Evolutionary conservation across 2,888 invertebrate species (phyloP).

Genomic region (Drosophila subsilvestris): DNA sequence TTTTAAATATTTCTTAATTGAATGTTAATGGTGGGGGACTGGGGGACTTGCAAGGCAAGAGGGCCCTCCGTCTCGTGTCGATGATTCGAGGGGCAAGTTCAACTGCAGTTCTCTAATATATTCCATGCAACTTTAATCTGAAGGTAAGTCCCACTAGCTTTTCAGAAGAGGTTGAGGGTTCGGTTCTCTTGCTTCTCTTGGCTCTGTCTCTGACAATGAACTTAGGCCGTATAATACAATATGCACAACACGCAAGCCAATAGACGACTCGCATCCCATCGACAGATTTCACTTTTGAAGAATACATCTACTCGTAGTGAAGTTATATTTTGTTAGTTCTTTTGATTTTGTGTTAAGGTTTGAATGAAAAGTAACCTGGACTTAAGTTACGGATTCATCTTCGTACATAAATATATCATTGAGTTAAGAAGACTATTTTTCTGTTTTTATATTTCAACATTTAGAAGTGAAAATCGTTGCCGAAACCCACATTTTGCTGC

Average conservation of each 20-base stretch:
- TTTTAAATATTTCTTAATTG: slow-evolving; percentile 74
- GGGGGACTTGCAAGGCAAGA: slow-evolving; percentile 13
- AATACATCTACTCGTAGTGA: too few relatives aligned
- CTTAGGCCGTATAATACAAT: slow-evolving; percentile 66
- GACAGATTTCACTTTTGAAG: slow-evolving; percentile 50
- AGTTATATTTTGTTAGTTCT: background rate
- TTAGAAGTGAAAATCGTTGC: slow-evolving; percentile 19
- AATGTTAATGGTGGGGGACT: slow-evolving; percentile 52
- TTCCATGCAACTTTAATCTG: slow-evolving; percentile 56
- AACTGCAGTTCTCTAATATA: slow-evolving; percentile 40
- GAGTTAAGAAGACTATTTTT: background rate
- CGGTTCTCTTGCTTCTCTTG: slow-evolving; percentile 25
- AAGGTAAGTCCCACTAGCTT: slow-evolving; percentile 68
- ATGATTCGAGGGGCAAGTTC: slow-evolving; percentile 55
- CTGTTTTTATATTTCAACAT: slow-evolving; percentile 33
- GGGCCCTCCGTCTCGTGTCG: slow-evolving; percentile 48
- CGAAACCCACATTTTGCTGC: slow-evolving; percentile 34
- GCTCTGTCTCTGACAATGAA: slow-evolving; percentile 53
- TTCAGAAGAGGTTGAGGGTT: slow-evolving; percentile 9
- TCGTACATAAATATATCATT: background rate
- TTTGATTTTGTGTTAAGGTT: background rate
- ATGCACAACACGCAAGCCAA: slow-evolving; percentile 68
- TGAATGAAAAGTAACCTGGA: slow-evolving; percentile 12
- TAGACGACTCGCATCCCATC: slow-evolving; percentile 21
- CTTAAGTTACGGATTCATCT: background rate